Conservation (phyloP, 1,140 invertebrate species). For the Akabosia matsudoensis region DNA sequence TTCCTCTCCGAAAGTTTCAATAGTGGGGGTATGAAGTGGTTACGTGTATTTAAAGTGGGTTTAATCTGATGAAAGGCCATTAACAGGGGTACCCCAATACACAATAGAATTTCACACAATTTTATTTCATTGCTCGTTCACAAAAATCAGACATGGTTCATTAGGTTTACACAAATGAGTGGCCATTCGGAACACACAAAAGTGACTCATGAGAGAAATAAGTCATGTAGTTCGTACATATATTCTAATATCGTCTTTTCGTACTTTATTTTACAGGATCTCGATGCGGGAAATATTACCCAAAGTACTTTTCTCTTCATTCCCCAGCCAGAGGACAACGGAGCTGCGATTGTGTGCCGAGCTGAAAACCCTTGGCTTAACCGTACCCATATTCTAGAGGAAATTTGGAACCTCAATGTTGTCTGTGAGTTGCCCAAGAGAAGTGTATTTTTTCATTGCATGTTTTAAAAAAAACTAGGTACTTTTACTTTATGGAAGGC, state of each 20-base stretch:
- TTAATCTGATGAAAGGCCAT: conserved; percentile 16
- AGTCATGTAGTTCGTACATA: conserved; percentile 17
- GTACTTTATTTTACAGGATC: conserved; percentile 61
- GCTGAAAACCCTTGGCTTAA: conserved; percentile 86
- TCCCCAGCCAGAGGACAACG: conserved; percentile 71
- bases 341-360: conserved; percentile 74
- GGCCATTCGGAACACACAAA: background rate
- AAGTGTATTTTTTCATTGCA: background rate
- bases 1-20: too few relatives aligned
- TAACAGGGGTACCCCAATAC: background rate
- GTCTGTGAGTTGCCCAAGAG: conserved; percentile 74
- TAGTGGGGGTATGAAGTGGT: background rate
- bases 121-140: conserved; percentile 1
- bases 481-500: background rate
- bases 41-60: conserved; percentile 1
- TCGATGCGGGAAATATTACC: conserved; percentile 75
- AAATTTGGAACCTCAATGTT: conserved; percentile 78
- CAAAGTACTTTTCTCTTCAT: conserved; percentile 76
- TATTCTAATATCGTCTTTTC: background rate
- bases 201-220: background rate
- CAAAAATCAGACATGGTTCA: background rate
- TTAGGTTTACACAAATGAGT: conserved; percentile 3
- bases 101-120: conserved; percentile 5
- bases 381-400: conserved; percentile 68
- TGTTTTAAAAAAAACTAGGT: too few relatives aligned